These are phyloP conservation scores for Lamproptera curius DNA, from an alignment of 2,888 invertebrate genomes.

Conservation along the genomic window DNA sequence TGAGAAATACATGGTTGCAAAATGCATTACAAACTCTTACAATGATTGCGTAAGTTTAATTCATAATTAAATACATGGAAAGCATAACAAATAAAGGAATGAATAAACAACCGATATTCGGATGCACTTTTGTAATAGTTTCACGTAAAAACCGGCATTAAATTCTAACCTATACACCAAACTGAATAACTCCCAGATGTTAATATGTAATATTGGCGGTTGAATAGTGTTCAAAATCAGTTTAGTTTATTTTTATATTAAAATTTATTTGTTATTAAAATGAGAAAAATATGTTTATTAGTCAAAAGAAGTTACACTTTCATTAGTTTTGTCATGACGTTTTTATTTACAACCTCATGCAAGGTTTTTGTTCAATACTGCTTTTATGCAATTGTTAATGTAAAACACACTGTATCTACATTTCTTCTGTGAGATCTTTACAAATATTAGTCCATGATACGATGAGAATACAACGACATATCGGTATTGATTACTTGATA, in stretches of 20 bases:
- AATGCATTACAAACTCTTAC: constrained; percentile 55
- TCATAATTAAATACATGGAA: constrained; percentile 44
- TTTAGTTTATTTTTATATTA: no score
- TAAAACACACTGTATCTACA: constrained; percentile 1
- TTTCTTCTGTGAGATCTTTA: constrained; percentile 15
- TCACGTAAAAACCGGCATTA: not conserved
- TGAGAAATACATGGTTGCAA: constrained; percentile 47
- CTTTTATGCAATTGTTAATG: constrained; percentile 5
- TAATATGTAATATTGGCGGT: no score
- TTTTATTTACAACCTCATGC: constrained; percentile 6
- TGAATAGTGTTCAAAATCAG: no score
- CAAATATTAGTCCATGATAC: constrained; percentile 6
- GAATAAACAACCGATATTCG: constrained; percentile 29
- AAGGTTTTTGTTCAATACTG: constrained; percentile 13
- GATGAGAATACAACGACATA: not conserved
- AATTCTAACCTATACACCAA: not conserved
- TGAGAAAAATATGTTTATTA: not conserved
- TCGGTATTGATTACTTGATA: not conserved
- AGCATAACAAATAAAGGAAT: constrained; percentile 38
- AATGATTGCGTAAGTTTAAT: constrained; percentile 37
- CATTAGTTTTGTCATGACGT: not conserved
- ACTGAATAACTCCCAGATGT: no score
- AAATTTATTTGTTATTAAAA: not conserved
- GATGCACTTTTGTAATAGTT: constrained; percentile 16
- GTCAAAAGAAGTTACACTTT: not conserved